Base-by-base conservation (phyloP, 2,113 vertebrate species). In the Poecile atricapillus region DNA sequence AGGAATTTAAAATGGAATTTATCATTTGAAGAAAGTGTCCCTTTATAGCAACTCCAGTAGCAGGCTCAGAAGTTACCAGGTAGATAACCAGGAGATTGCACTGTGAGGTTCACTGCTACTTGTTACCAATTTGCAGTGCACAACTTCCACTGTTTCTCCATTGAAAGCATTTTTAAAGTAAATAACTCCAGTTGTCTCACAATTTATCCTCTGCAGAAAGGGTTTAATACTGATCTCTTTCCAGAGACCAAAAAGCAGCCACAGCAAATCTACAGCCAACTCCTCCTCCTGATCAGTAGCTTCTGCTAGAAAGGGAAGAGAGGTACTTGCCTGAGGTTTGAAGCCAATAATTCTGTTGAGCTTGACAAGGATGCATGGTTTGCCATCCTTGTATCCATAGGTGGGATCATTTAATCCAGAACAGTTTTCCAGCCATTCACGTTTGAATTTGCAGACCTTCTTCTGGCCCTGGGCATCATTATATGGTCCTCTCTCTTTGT, bases 341-440 rank as follows among this genome's bases (percentile, higher is more conserved):
- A 98, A 99, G 96, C 98, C 98, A 79, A 99, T 97, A 20, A 99
- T 98, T 91, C 99, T 98, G 98, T 99, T 99, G 81, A 99, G 98
- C 95, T 99, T 99, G 73, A 99, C 97, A 2, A 99, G 97, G 59
- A 99, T 33, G 83, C 99, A 99, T 0, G 99, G 99, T 58, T 98
- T 99, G 78, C 99, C 99, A 0, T 97, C 93, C 20, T 20, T 92
- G 93, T 99, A 99, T 39, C 99, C 99, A 1, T 71, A 99, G 6
- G 2, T 13, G 0, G 50, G 7, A 28, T 99, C 99, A 0, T 2
- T 9, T 5, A 80, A 0, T 15, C 99, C 99, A 27, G 99, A 99
- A 96, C 99, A 99, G 58, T 91, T 95, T 2, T 80, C 95, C 46
- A 99, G 96, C 98, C 97, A 98, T 7, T 58, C 41, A 31, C 98